Conservation (phyloP, 2,113 vertebrate species). For the Engraulis encrasicolus region DNA sequence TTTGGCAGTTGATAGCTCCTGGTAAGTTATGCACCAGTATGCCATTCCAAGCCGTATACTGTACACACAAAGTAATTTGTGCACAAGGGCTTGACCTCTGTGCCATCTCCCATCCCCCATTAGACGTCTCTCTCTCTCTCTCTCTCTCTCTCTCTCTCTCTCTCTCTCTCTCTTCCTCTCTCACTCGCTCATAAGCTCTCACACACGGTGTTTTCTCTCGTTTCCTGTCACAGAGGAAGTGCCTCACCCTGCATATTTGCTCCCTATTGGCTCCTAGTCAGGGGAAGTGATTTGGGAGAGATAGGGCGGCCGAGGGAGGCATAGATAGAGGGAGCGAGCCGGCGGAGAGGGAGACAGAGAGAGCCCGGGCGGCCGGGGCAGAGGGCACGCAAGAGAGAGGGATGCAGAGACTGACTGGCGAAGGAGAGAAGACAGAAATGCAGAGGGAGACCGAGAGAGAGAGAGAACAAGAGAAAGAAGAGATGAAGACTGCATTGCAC, state of each 20-base stretch:
- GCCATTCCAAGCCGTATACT: background rate
- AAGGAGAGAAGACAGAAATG: constrained; percentile 63
- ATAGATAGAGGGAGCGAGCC: constrained; percentile 48
- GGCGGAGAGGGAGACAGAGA: constrained; percentile 37
- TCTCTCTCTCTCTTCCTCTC: background rate
- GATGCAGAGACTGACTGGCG: constrained; percentile 29
- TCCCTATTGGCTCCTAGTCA: constrained; percentile 65
- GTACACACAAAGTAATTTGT: background rate
- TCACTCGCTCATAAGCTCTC: constrained; percentile 21
- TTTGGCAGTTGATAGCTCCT: background rate
- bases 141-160: background rate
- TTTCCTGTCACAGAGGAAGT: constrained; percentile 81
- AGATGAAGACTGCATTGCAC: constrained; percentile 21
- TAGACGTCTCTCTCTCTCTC: constrained; percentile 41
- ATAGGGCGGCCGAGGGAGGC: constrained; percentile 44
- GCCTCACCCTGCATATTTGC: constrained; percentile 71
- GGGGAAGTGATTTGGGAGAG: constrained; percentile 64
- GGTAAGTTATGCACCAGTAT: background rate
- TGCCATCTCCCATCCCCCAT: constrained; percentile 40
- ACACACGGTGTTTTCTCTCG: constrained; percentile 68
- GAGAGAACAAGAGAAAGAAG: constrained; percentile 25
- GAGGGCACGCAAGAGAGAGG: constrained; percentile 44
- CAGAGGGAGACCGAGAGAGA: no score
- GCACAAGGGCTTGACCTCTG: constrained; percentile 35
- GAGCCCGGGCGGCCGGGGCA: constrained; percentile 28